Base-by-base conservation (phyloP, 2,113 vertebrate genomes). In the Callipepla californica region DNA sequence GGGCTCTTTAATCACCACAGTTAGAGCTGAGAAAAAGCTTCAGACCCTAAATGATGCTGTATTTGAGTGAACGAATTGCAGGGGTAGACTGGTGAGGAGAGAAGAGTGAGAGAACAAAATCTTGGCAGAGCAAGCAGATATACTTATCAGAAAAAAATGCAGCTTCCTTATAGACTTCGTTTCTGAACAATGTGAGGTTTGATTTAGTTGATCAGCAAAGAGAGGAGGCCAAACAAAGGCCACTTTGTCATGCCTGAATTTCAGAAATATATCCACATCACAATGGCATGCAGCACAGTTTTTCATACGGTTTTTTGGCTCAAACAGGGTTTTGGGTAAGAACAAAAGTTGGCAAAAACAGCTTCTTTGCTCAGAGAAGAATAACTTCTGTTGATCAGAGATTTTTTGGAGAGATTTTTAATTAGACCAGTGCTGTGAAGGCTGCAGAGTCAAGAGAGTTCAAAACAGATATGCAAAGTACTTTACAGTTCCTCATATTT, bases 311-410 rank as follows among this genome's bases (percentile, higher is more conserved):
- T 32, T 89, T 89, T 89, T 89, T 95, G 91, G 94, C 93, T 96
- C 85, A 51, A 9, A 63, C 68, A 84, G 16, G 7, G 44, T 65
- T 85, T 90, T 92, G 82, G 36, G 65, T 83, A 93, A 66, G 82
- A 83, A 91, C 11, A 66, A 51, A 94, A 94, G 68, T 94, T 96
- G 95, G 89, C 89, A 92, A 87, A 94, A 96, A 13, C 91, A 92
- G 87, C 85, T 80, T 38, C 82, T 88, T 61, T 91, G 61, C 87
- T 92, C 65, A 45, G 82, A 90, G 85, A 93, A 96, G 89, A 92
- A 78, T 86, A 94, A 92, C 87, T 91, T 80, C 55, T 85, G 81
- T 92, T 94, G 87, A 96, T 92, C 80, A 65, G 91, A 93, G 85
- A 80, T 89, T 85, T 95, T 73, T 93, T 51, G 3, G 58, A 92